Evolutionary conservation across 2,113 vertebrate genomes (phyloP).

Genomic region (Malurus melanocephalus): DNA sequence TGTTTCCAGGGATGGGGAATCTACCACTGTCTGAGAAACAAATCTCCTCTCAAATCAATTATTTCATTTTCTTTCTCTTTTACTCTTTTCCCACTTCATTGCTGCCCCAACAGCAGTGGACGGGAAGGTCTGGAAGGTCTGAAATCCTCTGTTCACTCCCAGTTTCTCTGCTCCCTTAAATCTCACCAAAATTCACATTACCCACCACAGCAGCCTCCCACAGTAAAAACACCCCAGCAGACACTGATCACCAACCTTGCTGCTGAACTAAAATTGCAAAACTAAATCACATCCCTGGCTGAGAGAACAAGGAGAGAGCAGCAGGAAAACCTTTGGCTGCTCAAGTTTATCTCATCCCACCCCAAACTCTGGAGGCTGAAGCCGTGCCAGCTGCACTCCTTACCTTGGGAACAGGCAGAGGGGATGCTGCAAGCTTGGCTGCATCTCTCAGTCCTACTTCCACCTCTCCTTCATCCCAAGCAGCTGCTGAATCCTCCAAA

Average conservation of each 20-base stretch:
- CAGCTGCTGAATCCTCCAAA: background rate
- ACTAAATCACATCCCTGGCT: background rate
- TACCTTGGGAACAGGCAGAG: background rate
- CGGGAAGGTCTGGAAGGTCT: background rate
- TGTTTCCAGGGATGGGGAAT: background rate
- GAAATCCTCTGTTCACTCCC: background rate
- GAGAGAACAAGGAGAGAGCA: background rate
- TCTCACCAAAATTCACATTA: background rate
- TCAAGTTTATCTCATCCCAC: background rate
- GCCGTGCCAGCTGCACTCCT: background rate
- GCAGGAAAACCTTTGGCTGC: background rate
- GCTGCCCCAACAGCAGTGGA: background rate
- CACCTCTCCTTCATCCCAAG: background rate
- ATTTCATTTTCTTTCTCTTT: background rate
- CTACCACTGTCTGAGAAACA: background rate
- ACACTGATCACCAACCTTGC: background rate
- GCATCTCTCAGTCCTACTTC: background rate
- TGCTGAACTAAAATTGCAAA: background rate
- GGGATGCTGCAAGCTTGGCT: background rate
- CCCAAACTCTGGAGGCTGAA: background rate
- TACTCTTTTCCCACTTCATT: background rate
- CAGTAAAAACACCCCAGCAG: background rate
- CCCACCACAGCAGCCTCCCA: background rate
- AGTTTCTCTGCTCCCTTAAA: background rate
- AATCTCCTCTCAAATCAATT: background rate